Conservation (phyloP, 2,113 vertebrate genomes). For the Empidonax alnorum region DNA sequence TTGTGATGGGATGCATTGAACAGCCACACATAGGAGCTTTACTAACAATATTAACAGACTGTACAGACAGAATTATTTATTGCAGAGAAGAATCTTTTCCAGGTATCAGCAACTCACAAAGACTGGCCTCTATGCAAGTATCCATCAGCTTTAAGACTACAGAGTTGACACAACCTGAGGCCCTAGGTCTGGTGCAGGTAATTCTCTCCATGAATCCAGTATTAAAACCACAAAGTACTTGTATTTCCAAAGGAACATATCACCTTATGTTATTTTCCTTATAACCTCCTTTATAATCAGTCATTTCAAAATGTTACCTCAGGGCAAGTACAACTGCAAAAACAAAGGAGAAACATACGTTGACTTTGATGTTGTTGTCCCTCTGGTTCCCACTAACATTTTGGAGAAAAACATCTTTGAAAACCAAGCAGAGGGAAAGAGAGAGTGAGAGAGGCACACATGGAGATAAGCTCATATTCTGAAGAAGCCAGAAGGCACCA, state of each 20-base stretch:
- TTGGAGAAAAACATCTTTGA: conserved; percentile 38
- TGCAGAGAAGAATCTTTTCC: neutral
- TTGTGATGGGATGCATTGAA: neutral
- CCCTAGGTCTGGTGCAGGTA: neutral
- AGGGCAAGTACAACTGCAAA: neutral
- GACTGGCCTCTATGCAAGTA: neutral
- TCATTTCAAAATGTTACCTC: neutral
- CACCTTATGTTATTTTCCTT: neutral
- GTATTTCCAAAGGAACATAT: neutral
- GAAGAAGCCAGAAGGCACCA: conserved; percentile 51
- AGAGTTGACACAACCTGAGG: neutral
- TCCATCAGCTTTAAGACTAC: neutral
- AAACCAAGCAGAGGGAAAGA: neutral
- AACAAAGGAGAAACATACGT: conserved; percentile 15
- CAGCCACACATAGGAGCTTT: neutral
- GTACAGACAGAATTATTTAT: neutral
- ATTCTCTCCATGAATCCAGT: neutral
- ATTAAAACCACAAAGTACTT: neutral
- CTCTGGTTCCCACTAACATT: neutral
- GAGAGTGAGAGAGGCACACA: neutral
- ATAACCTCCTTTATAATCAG: neutral
- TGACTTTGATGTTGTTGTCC: conserved; percentile 21
- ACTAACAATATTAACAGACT: neutral
- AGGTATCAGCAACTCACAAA: neutral
- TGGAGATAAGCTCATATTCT: neutral